Conservation (phyloP, 2,797 vertebrate genomes). For the Merluccius polli region DNA sequence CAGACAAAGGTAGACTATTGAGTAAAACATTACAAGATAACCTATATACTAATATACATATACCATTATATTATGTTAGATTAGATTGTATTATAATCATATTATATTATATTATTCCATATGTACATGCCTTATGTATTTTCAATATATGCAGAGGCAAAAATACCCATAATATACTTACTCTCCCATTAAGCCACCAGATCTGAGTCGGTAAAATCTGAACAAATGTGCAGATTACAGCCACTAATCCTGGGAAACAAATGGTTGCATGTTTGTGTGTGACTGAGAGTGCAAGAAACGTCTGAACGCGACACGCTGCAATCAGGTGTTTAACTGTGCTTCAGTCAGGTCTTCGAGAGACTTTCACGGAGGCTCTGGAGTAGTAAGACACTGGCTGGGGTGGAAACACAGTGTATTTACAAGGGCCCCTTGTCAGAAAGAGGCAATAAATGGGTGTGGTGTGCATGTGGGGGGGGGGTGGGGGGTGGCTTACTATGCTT, state of each 20-base stretch:
- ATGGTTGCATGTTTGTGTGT: not conserved
- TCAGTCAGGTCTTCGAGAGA: not conserved
- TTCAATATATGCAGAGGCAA: not conserved
- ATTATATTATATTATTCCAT: constrained; percentile 2
- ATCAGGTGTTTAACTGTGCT: not conserved
- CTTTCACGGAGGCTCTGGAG: not conserved
- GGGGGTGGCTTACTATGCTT: too few relatives aligned
- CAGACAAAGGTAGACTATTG: not conserved
- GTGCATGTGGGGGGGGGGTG: not conserved
- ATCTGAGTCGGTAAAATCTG: not conserved
- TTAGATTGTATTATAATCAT: not conserved
- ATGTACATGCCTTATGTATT: not conserved
- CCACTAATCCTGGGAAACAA: constrained; percentile 21
- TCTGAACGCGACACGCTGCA: not conserved
- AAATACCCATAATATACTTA: not conserved
- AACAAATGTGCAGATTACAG: constrained; percentile 44
- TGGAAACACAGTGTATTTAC: not conserved
- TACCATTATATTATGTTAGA: not conserved
- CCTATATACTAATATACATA: not conserved
- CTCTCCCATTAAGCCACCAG: not conserved
- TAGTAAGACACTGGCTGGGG: not conserved
- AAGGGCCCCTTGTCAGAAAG: not conserved
- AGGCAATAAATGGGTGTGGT: not conserved
- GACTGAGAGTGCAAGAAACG: not conserved
- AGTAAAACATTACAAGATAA: too few relatives aligned